Conservation (phyloP, 2,797 vertebrate genomes). For the Vespertilio murinus region DNA sequence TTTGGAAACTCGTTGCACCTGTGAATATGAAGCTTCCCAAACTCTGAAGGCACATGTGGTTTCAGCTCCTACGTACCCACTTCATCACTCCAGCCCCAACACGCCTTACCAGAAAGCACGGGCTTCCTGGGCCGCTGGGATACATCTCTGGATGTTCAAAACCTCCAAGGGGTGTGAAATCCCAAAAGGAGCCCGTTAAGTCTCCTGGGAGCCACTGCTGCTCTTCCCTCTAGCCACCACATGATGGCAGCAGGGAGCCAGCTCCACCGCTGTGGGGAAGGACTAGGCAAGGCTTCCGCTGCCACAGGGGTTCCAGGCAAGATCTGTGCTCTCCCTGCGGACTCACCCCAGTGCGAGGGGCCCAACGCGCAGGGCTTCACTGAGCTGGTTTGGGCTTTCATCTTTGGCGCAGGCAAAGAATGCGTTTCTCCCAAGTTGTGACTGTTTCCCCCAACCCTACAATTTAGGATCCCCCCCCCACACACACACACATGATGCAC, state of each 20-base stretch:
- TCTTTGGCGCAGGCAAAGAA: not conserved
- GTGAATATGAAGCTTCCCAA: not conserved
- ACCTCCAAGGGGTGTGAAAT: not conserved
- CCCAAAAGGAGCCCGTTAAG: not conserved
- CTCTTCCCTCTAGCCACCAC: not conserved
- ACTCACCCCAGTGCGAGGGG: not conserved
- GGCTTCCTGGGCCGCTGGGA: too few relatives aligned
- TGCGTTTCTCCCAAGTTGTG: not conserved
- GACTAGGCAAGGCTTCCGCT: too few relatives aligned
- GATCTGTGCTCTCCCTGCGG: not conserved
- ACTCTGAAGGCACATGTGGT: not conserved
- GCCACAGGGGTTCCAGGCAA: not conserved
- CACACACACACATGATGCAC: too few relatives aligned
- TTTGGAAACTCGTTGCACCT: not conserved
- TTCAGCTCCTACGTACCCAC: not conserved
- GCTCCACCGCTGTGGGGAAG: accelerated
- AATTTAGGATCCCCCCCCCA: not conserved
- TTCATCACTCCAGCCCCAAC: not conserved
- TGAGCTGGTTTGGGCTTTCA: not conserved
- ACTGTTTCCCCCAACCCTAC: not conserved
- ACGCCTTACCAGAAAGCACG: accelerated
- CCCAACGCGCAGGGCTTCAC: not conserved
- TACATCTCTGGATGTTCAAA: not conserved
- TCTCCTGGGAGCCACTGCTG: not conserved
- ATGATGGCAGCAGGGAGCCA: not conserved